Percentiles rank a stretch among this genome's conserved stretches.
Conservation (phyloP, 2,888 invertebrate species). For the Dasysyrphus tricinctus region DNA sequence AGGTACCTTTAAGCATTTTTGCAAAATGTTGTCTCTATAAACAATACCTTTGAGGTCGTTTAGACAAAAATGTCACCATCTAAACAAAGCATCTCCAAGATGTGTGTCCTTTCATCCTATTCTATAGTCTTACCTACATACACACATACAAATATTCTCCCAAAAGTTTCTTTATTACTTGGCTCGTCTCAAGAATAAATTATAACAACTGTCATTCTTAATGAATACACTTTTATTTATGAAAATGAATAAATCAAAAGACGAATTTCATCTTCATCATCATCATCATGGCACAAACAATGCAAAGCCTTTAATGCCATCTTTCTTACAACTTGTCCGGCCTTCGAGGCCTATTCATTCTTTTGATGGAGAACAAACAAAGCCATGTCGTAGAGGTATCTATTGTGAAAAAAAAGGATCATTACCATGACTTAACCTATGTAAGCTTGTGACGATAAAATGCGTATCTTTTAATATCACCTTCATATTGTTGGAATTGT, state of each 20-base stretch:
- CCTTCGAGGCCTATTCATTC: conserved; percentile 15
- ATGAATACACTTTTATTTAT: conserved; percentile 30
- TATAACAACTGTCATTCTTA: conserved; percentile 22
- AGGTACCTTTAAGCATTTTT: no score
- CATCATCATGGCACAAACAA: not conserved
- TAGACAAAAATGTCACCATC: no score
- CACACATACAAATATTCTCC: no score
- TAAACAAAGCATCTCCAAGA: no score
- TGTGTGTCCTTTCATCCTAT: no score
- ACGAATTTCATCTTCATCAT: conserved; percentile 12
- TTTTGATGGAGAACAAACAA: conserved; percentile 14
- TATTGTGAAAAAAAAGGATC: conserved; percentile 31
- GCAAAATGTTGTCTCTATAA: no score
- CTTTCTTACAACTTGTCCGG: conserved; percentile 6
- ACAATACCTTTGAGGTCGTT: no score
- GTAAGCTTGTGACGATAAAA: conserved; percentile 40
- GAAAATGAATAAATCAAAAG: conserved; percentile 39
- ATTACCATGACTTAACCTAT: conserved; percentile 55
- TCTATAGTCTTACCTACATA: no score
- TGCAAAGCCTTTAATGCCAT: conserved; percentile 24
- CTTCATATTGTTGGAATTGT: conserved; percentile 47
- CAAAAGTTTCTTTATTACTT: not conserved
- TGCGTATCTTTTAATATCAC: conserved; percentile 38
- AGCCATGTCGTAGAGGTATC: not conserved
- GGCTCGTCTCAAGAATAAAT: conserved; percentile 30